Evolutionary conservation across 2,797 vertebrate genomes (phyloP).

Genomic region (Cuniculus paca): DNA sequence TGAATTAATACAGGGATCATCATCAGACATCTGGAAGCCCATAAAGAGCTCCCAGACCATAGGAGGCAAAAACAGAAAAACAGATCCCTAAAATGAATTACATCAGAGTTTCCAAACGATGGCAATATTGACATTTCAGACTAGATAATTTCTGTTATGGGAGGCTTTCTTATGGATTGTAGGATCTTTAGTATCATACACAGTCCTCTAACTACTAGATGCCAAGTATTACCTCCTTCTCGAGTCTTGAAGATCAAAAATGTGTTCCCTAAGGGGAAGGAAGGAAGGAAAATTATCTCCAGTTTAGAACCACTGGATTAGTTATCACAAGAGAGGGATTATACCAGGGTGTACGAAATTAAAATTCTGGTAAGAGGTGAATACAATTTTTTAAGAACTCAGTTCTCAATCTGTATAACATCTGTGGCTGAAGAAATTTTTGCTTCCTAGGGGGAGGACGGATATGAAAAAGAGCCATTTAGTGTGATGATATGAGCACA

Average conservation of each 20-base stretch:
- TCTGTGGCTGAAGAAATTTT: neutral
- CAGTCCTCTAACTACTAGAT: neutral
- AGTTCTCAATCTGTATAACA: neutral
- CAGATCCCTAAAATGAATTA: neutral
- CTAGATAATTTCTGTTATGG: neutral
- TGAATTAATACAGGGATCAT: slow-evolving; percentile 2
- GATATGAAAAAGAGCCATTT: neutral
- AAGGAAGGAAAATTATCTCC: neutral
- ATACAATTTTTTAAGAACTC: neutral
- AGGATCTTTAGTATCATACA: neutral
- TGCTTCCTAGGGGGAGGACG: neutral
- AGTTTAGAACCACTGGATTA: neutral
- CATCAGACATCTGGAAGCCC: neutral
- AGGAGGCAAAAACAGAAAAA: slow-evolving; percentile 26
- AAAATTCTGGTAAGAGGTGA: slow-evolving; percentile 28
- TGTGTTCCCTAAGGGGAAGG: neutral
- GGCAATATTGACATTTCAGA: neutral
- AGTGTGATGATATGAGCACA: neutral
- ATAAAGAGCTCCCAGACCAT: neutral
- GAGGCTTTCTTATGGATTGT: neutral
- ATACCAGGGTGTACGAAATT: neutral
- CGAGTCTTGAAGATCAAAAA: slow-evolving; percentile 43
- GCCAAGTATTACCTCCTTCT: neutral
- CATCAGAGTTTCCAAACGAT: slow-evolving; percentile 14
- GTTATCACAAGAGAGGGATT: neutral